Conservation (phyloP, 2,113 vertebrate genomes). For the Bubo blakistoni region DNA sequence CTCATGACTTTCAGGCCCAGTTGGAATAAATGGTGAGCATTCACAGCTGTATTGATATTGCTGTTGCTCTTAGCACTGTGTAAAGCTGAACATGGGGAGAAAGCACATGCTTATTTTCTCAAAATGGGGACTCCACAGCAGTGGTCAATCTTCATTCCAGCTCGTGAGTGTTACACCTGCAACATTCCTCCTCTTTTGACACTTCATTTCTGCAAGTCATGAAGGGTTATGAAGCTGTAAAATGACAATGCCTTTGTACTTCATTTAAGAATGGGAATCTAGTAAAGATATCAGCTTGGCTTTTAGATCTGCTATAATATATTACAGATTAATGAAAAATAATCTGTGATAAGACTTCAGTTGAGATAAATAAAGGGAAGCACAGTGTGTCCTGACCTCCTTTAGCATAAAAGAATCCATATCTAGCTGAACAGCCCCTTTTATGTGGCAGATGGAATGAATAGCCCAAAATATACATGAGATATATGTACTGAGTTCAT, state of each 20-base stretch:
- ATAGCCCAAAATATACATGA: slow-evolving; percentile 17
- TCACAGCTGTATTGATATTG: neutral
- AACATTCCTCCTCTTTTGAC: neutral
- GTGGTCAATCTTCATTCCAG: neutral
- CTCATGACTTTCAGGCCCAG: neutral
- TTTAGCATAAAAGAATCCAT: neutral
- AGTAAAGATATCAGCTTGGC: neutral
- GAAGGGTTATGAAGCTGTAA: neutral
- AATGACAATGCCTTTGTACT: neutral
- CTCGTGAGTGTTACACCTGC: neutral
- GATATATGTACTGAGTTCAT: slow-evolving; percentile 7
- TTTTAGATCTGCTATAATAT: slow-evolving; percentile 35
- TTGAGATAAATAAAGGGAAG: neutral
- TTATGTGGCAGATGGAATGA: neutral
- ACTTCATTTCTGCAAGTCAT: neutral
- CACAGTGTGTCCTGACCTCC: neutral
- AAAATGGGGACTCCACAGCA: neutral
- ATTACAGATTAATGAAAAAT: slow-evolving; percentile 37
- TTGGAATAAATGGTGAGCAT: neutral
- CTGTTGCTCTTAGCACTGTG: neutral
- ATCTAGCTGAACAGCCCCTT: neutral
- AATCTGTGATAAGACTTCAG: neutral
- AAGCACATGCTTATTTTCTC: neutral
- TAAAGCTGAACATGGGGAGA: neutral
- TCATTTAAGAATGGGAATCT: neutral